Base-by-base conservation (phyloP, 2,888 invertebrate genomes). In the Agonopterix subpropinquella region DNA sequence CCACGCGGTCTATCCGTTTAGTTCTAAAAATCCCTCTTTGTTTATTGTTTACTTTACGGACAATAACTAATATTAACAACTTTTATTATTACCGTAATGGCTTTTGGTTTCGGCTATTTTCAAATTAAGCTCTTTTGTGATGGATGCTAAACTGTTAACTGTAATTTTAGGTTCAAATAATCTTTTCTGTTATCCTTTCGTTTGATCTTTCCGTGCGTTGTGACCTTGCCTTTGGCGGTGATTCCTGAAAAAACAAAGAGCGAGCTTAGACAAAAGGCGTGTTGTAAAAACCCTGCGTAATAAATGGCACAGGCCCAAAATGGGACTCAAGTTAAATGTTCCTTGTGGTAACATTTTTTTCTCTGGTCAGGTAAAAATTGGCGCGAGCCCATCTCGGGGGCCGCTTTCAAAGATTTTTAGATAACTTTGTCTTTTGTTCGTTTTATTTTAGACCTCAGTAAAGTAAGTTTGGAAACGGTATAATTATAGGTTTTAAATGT, bases 261-360 rank as follows among this genome's bases (percentile, higher is more conserved):
- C 50, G 55, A 66, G 11, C 61, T 61, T 67, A 71, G 72, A 77
- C 73, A 76, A 80, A 73, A 65, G 66, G 50, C 53, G 52, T 51
- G 47, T 59, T 53, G 67, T 53, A 68, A 67, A 80, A 74, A 73
- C 62, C 53, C 53, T 51, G 45, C 45, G 59, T 73, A 77, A 83
- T 76, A 83, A 80, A 83, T 77, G 80, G 73, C 67, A 69, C 64
- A 66, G 64, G 51, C 67, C 71, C 60, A 62, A 70, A 48, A 72
- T 65, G 67, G 73, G 73, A 69, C 70, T 67, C 58, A 60, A 67
- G 65, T 67, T 64, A 70, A 75, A 76, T 70, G 66, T 62, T 52
- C 59, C 53, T 62, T 67, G 71, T 55, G 69, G 72, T 64, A 62
- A 62, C 41, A 41, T 41, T 61, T 68, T 74, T 71, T 75, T 73